Conservation (phyloP, 2,113 vertebrate species). For the Marmota monax region DNA sequence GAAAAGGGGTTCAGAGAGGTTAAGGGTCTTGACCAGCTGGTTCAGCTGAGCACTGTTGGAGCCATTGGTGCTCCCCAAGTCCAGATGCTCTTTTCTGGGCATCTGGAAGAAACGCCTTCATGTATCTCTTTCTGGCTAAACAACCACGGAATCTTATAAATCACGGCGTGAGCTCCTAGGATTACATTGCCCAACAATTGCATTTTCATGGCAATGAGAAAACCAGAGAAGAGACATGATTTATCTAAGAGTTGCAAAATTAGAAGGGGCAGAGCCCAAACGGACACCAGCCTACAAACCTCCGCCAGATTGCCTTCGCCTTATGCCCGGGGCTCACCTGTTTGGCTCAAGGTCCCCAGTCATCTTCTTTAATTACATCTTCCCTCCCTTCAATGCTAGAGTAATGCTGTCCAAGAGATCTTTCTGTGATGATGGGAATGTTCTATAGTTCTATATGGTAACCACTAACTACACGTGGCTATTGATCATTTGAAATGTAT, state of each 20-base stretch:
- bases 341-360: neutral
- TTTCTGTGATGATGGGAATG: neutral
- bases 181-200: neutral
- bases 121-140: neutral
- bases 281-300: neutral
- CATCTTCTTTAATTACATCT: neutral
- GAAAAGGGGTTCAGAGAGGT: neutral
- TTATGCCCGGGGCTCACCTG: neutral
- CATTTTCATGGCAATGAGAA: conserved; percentile 5
- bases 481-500: neutral
- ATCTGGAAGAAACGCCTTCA: neutral
- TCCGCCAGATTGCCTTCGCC: neutral
- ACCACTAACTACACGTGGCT: neutral
- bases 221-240: neutral
- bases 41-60: neutral
- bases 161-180: neutral
- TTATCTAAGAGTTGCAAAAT: neutral
- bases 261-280: neutral
- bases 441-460: neutral
- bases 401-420: neutral
- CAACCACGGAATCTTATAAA: neutral
- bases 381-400: neutral
- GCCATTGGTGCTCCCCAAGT: neutral
- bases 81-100: neutral
- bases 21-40: neutral